Evolutionary conservation across 2,797 vertebrate species (phyloP).

Genomic region (Trachops cirrhosus): DNA sequence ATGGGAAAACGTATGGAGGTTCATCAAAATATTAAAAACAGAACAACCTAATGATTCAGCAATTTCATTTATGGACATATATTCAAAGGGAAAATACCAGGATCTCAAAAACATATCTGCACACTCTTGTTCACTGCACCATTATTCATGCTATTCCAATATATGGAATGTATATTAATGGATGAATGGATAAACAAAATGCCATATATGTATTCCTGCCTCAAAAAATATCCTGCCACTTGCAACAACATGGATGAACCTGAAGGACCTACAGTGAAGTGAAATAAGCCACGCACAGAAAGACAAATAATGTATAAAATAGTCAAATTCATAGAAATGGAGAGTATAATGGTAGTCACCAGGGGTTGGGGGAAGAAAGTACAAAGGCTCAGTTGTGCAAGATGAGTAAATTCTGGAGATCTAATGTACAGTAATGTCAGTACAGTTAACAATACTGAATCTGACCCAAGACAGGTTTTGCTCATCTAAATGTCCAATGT

Average conservation of each 20-base stretch:
- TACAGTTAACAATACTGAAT: background rate
- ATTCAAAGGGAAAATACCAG: background rate
- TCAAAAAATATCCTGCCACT: background rate
- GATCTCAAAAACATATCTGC: background rate
- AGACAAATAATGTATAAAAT: background rate
- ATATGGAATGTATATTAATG: background rate
- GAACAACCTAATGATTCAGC: background rate
- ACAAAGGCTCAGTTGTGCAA: background rate
- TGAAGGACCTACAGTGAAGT: background rate
- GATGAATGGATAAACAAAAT: background rate
- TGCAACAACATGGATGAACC: background rate
- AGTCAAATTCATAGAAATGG: background rate
- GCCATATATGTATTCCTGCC: background rate
- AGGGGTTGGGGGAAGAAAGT: background rate
- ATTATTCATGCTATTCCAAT: background rate
- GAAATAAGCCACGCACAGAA: background rate
- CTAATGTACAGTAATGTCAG: background rate
- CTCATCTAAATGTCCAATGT: constrained; percentile 66
- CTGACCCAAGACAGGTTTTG: constrained; percentile 68
- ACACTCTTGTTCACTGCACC: background rate
- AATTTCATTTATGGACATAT: background rate
- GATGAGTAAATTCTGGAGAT: background rate
- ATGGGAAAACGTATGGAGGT: background rate
- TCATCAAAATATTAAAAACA: background rate
- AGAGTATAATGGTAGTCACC: background rate